Base-by-base conservation (phyloP, 2,113 vertebrate species). In the Otocyon megalotis region DNA sequence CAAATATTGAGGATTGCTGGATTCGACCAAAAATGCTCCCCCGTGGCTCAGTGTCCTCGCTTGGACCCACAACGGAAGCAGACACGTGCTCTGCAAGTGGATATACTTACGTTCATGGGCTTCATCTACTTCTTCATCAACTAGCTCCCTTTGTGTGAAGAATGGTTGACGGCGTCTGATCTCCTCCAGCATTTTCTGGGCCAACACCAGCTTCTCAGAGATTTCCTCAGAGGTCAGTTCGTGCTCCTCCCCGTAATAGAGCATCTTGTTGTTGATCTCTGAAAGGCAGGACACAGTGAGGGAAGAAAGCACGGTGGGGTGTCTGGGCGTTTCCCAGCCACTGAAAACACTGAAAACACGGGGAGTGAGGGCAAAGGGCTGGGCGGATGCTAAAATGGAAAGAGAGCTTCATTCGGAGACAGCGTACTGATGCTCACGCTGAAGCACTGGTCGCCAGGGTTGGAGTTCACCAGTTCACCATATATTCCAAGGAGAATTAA, bases 211-310 rank as follows among this genome's bases (percentile, higher is more conserved):
- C 97, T 98, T 99, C 96, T 98, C 98, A 43, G 97, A 89, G 87
- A 99, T 98, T 96, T 99, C 98, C 88, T 99, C 98, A 13, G 99
- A 98, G 85, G 98, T 99, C 92, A 99, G 96, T 4, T 99, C 99
- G 97, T 99, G 99, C 30, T 99, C 98, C 62, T 99, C 94, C 37
- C 99, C 99, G 62, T 99, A 99, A 89, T 99, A 99, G 83, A 99
- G 98, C 99, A 99, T 99, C 97, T 99, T 99, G 56, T 97, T 98
- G 97, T 99, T 99, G 98, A 99, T 99, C 97, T 99, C 99, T 99
- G 98, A 10, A 58, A 96, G 90, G 96, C 92, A 85, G 76, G 83
- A 53, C 54, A 97, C 2, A 0, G 48, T 93, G 86, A 97, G 43
- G 20, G 10, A 54, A 96, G 60, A 20, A 71, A 83, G 22, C 1